Base-by-base conservation (phyloP, 2,797 vertebrate species). In the Aphelocoma californica region DNA sequence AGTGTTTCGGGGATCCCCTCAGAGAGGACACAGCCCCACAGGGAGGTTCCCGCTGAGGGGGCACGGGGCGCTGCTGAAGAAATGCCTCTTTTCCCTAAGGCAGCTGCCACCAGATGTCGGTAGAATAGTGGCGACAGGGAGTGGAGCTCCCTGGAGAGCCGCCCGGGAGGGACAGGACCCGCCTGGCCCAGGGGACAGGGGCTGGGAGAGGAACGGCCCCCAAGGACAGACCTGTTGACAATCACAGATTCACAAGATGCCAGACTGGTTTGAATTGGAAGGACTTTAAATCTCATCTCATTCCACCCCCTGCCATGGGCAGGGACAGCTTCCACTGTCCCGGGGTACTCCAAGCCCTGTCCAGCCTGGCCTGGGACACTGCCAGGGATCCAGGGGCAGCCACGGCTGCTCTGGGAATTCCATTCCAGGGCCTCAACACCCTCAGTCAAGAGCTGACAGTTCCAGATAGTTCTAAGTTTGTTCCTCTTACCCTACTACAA, bases 61-160 rank as follows among this genome's bases (percentile, higher is more conserved):
- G 20, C 47, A 58, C 47, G 2, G 34, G 86, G 48, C 62, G 16
- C 86, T 50, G 71, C 42, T 50, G 64, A 9, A 12, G 11, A 82
- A 75, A 62, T 44, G 32, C 82, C 56, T 9, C 23, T 32, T 81
- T 56, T 56, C 65, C 45, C 42, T 7, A 0, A 48, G n/a, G 73
- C 80, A 69, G 75, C 85, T 92, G 82, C 97, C 96, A 73, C 42
- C 95, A 97, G 96, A 88, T 96, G 97, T 96, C 96, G 91, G 94
- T 94, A 95, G 75, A 93, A 94, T 51, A 61, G 82, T 78, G 71
- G 60, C 56, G 7, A 82, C 34, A 12, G 57, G 86, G 71, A 60
- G 31, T 0, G 14, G 40, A 65, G 62, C 61, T 65, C 54, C 78
- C 42, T 2, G 77, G 38, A 14, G 77, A 56, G 88, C 58, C 14